Evolutionary conservation across 2,797 vertebrate genomes (phyloP).

Genomic region (Anolis apletophallus): DNA sequence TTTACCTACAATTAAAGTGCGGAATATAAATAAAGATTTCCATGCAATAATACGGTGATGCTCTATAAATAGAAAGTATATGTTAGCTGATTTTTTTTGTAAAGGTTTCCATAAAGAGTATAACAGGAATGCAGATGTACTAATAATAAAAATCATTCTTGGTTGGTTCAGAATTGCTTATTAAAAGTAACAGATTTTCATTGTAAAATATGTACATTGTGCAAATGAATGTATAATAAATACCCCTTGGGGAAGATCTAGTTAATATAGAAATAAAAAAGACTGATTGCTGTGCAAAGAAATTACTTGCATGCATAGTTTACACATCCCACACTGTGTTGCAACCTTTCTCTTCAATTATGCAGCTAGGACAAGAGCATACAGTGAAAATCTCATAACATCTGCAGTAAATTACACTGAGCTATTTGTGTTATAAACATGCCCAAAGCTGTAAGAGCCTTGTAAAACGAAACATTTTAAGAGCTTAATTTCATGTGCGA

Average conservation of each 20-base stretch:
- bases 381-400: constrained; percentile 43
- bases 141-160: not conserved
- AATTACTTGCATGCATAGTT: constrained; percentile 24
- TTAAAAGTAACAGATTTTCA: constrained; percentile 3
- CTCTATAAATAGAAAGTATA: not conserved
- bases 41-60: not conserved
- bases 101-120: not conserved
- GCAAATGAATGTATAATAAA: constrained; percentile 31
- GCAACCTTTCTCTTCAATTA: constrained; percentile 36
- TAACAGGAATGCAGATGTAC: not conserved
- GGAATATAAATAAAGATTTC: not conserved
- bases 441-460: constrained; percentile 39
- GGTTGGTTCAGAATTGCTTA: constrained; percentile 15
- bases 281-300: constrained; percentile 10
- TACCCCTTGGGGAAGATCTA: not conserved
- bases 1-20: not conserved
- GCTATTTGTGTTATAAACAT: constrained; percentile 44
- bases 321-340: not conserved
- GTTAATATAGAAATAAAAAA: constrained; percentile 41
- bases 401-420: constrained; percentile 30
- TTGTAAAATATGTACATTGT: constrained; percentile 21
- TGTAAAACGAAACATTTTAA: constrained; percentile 40
- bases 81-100: not conserved
- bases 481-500: constrained; percentile 46
- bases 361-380: constrained; percentile 47